Evolutionary conservation across 2,888 invertebrate genomes (phyloP).

Genomic region (Phengaris alcon): DNA sequence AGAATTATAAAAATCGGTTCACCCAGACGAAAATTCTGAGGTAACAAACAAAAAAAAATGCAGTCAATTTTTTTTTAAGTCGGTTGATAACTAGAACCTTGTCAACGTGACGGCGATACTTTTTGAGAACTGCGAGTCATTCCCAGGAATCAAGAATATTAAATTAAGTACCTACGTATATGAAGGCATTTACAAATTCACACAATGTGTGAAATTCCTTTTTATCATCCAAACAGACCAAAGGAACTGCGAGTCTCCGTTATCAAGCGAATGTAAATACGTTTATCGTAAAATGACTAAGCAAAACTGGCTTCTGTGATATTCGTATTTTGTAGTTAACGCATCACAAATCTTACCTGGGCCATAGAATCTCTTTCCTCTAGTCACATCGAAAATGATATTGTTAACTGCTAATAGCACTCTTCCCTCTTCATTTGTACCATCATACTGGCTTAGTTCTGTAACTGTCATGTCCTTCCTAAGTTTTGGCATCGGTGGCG

Average conservation of each 20-base stretch:
- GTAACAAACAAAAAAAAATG: too few relatives aligned
- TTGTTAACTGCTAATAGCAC: constrained; percentile 95
- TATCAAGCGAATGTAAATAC: neutral
- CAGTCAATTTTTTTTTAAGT: too few relatives aligned
- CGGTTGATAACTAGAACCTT: too few relatives aligned
- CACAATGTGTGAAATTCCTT: neutral
- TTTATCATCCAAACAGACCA: neutral
- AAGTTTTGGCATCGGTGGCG: constrained; percentile 86
- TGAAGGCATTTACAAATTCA: too few relatives aligned
- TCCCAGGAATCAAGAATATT: too few relatives aligned
- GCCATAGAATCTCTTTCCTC: constrained; percentile 93
- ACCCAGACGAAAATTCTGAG: too few relatives aligned
- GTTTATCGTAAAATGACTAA: constrained; percentile 11
- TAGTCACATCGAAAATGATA: constrained; percentile 96
- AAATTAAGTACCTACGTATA: too few relatives aligned
- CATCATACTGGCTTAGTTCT: constrained; percentile 91
- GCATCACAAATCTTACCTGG: constrained; percentile 83
- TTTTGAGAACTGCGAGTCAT: too few relatives aligned
- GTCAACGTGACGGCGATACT: neutral
- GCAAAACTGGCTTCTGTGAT: neutral
- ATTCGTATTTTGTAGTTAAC: too few relatives aligned
- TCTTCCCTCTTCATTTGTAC: constrained; percentile 90
- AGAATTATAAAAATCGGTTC: too few relatives aligned
- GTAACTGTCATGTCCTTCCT: constrained; percentile 93
- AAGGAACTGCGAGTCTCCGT: neutral